Base-by-base conservation (phyloP, 2,797 vertebrate genomes). In the Orientallactaga sibirica region DNA sequence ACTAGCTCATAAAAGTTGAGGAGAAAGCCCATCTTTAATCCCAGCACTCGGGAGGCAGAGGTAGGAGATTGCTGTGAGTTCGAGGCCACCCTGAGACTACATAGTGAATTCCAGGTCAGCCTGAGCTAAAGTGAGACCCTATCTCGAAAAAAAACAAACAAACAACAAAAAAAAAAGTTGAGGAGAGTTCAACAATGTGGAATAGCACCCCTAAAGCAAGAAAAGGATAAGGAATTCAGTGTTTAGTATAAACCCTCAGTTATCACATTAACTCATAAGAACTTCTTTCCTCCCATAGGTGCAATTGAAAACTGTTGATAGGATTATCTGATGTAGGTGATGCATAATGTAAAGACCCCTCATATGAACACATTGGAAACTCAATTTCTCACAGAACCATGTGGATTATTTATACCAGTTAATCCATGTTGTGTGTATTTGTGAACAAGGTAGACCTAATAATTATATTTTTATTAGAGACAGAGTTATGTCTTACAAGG, bases 341-440 rank as follows among this genome's bases (percentile, higher is more conserved):
- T 0, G 7, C 48, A 33, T n/a, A 83, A 18, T 2, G 3, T 29
- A 33, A 2, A 0, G 22, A 3, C 71, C 16, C 33, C 33, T 2
- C 20, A 7, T 8, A 2, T 37, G 22, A 7, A 27, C 33, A 1
- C 58, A 66, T 10, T 24, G 29, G 43, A 76, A 25, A 10, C 12
- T 33, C 29, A 1, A 1, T 12, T 9, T 4, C 20, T 66, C 24
- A 73, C 29, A 16, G 3, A 9, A 3, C 0, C 0, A 0, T 14
- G 5, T 19, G 4, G 24, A 14, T 62, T 20, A 19, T 43, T 61
- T n/a, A 15, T 20, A 4, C 41, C n/a, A 15, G 0, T 3, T 1
- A 27, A 33, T 8, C 6, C 25, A 3, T 19, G 27, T 19, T 1
- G 64, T 71, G 9, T 12, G 0, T 24, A 24, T 43, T 27, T 29